Evolutionary conservation across 2,888 invertebrate genomes (phyloP), one percentile per base, ranked within the genome.

Genomic region (Bursaphelenchus okinawaensis): DNA sequence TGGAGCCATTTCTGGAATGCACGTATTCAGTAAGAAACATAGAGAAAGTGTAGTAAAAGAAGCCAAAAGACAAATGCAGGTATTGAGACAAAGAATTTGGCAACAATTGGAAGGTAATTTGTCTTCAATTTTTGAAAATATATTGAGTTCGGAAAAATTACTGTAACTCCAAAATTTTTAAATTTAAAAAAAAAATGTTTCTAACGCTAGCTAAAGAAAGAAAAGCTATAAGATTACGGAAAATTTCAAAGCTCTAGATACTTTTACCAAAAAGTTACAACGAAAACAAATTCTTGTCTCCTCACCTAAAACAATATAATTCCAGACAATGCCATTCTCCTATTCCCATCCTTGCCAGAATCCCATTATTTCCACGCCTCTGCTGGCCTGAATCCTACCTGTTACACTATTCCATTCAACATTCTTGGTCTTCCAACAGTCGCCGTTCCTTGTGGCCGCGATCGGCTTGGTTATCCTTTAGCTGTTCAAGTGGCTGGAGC

Each of bases 241-340:
- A n/a, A n/a, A n/a, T n/a, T n/a, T n/a, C n/a, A n/a, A n/a, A n/a
- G n/a, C n/a, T n/a, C n/a, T n/a, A n/a, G n/a, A n/a, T n/a, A n/a
- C n/a, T n/a, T n/a, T n/a, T n/a, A n/a, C n/a, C n/a, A n/a, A n/a
- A n/a, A n/a, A n/a, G n/a, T n/a, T n/a, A n/a, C n/a, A n/a, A n/a
- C n/a, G n/a, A n/a, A n/a, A n/a, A n/a, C n/a, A n/a, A n/a, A n/a
- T n/a, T n/a, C n/a, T n/a, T n/a, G n/a, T n/a, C n/a, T n/a, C n/a
- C n/a, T n/a, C n/a, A n/a, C n/a, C n/a, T n/a, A n/a, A n/a, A n/a
- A n/a, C n/a, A n/a, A n/a, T n/a, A n/a, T n/a, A 40, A 86, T 94
- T 28, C 89, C 89, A 12, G 84, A 86, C 28, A 88, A 93, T 82
- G 93, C 92, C 4, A 79, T 86, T 2, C 78, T 87, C n/a, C 70